Evolutionary conservation across 2,113 vertebrate genomes (phyloP).

Genomic region (Colossoma macropomum): DNA sequence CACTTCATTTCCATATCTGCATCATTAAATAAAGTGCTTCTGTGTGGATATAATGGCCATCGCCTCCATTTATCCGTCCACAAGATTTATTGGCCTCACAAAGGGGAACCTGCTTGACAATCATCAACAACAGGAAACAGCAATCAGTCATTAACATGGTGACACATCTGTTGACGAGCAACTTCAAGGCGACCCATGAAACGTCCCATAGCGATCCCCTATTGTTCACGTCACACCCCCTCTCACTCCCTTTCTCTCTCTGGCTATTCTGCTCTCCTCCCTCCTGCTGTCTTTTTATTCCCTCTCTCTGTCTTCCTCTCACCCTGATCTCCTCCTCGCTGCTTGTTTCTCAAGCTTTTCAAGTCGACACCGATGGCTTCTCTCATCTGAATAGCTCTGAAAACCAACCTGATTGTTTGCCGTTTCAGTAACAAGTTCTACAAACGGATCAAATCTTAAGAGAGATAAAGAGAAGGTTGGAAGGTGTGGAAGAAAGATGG

Average conservation of each 20-base stretch:
- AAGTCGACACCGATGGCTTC: conserved; percentile 14
- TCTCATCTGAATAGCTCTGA: conserved; percentile 10
- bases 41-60: conserved; percentile 40
- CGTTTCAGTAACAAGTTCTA: not conserved
- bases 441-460: not conserved
- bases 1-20: not conserved
- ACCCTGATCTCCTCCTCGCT: conserved; percentile 30
- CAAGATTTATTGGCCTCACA: conserved; percentile 70
- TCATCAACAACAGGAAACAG: conserved; percentile 79
- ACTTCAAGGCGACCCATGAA: conserved; percentile 76
- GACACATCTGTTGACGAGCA: conserved; percentile 75
- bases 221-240: conserved; percentile 56
- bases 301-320: conserved; percentile 28
- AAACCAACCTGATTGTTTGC: conserved; percentile 9
- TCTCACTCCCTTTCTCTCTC: conserved; percentile 52
- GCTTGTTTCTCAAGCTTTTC: conserved; percentile 40
- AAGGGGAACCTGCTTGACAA: conserved; percentile 74
- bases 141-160: conserved; percentile 73
- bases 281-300: conserved; percentile 52
- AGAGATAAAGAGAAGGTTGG: conserved; percentile 13
- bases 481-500: conserved; percentile 9
- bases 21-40: conserved; percentile 30
- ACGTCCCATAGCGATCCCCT: conserved; percentile 56
- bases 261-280: conserved; percentile 34
- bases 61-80: conserved; percentile 38